Conservation (phyloP, 2,113 vertebrate genomes). For the Podarcis muralis region DNA sequence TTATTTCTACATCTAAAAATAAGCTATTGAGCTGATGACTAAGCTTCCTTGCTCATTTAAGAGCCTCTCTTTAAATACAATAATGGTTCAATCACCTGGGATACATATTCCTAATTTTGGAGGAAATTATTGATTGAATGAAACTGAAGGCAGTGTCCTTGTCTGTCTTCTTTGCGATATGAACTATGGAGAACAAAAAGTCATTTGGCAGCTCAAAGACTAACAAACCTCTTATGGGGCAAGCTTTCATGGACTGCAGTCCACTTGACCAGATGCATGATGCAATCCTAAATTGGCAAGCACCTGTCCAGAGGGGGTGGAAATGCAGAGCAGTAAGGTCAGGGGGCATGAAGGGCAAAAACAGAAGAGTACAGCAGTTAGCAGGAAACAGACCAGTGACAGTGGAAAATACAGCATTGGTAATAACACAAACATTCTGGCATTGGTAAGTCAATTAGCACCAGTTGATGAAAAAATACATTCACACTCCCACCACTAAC, state of each 20-base stretch:
- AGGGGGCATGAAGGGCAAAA: too few species aligned
- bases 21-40: slow-evolving; percentile 5
- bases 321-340: too few species aligned
- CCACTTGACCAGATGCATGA: not conserved
- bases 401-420: too few species aligned
- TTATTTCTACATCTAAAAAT: slow-evolving; percentile 52
- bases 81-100: not conserved
- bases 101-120: not conserved
- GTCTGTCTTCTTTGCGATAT: not conserved
- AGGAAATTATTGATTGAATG: not conserved
- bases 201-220: not conserved
- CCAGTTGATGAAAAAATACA: too few species aligned
- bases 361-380: too few species aligned
- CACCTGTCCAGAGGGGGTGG: too few species aligned
- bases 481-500: too few species aligned
- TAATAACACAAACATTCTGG: too few species aligned
- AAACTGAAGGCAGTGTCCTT: not conserved
- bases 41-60: not conserved
- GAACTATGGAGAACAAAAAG: not conserved
- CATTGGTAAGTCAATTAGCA: too few species aligned
- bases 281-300: not conserved
- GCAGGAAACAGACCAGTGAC: too few species aligned
- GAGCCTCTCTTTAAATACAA: not conserved
- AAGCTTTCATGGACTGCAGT: not conserved
- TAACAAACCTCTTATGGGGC: not conserved